Evolutionary conservation across 2,113 vertebrate species (phyloP).

Genomic region (Himantopus leucocephalus): DNA sequence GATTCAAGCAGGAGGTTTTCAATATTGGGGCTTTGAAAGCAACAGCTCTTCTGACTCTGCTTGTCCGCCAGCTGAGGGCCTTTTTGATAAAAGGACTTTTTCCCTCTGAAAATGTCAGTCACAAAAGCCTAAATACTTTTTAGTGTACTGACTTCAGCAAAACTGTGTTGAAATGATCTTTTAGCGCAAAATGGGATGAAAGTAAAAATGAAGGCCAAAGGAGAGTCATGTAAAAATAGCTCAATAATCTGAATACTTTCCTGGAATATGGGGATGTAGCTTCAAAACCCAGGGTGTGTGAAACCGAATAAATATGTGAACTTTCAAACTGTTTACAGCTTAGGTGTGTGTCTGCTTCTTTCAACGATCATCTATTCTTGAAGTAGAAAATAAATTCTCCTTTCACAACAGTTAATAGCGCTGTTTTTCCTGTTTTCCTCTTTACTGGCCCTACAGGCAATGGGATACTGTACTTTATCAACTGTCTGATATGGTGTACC

Average conservation of each 20-base stretch:
- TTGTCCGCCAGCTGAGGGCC: not conserved
- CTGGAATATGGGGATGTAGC: not conserved
- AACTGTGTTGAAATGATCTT: not conserved
- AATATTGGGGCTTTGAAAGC: not conserved
- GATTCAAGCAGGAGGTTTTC: not conserved
- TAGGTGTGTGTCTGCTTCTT: not conserved
- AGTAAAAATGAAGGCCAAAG: not conserved
- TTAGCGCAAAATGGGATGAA: not conserved
- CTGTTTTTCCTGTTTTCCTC: not conserved
- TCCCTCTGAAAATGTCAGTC: not conserved
- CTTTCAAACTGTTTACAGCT: not conserved
- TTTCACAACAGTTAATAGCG: not conserved
- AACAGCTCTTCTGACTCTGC: not conserved
- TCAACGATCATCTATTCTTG: not conserved
- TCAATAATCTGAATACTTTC: not conserved
- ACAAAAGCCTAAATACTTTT: not conserved
- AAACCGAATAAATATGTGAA: fast-evolving
- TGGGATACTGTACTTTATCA: not conserved
- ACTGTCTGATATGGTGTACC: not conserved
- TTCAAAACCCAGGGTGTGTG: not conserved
- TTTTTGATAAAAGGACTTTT: not conserved
- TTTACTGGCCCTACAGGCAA: not conserved
- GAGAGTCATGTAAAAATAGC: not conserved
- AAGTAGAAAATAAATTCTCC: not conserved
- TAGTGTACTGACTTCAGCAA: not conserved